Evolutionary conservation across 2,113 vertebrate genomes (phyloP), one percentile per base, ranked within the genome.

Genomic region (Carassius carassius): DNA sequence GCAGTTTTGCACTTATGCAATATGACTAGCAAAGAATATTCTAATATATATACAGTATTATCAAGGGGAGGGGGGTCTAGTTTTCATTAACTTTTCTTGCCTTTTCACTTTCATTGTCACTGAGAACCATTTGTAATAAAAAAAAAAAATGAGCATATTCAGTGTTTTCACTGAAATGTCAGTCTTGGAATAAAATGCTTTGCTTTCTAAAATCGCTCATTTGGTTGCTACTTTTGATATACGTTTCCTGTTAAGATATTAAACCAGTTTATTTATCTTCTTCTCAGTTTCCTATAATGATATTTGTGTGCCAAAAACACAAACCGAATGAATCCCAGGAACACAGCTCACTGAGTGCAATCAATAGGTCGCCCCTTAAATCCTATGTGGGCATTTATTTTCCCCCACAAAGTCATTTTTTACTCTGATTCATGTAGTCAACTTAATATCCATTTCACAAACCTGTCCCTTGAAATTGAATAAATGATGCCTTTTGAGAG

Each of bases 181-280:
- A 65, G 35, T 37, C 63, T 80, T 82, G 6, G 10, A 23, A 56
- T 69, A 80, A 82, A 67, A 58, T 84, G 73, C 44, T 21, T 67
- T 63, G 72, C 73, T 16, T 72, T 67, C 74, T 54, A 69, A 21
- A 74, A 77, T 51, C 21, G 8, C 62, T 62, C 44, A 35, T 74
- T 58, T 79, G 44, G 65, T 16, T n/a, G 67, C 75, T 72, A 78
- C 77, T 87, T 83, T 32, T 65, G 62, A 85, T 82, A 82, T 84
- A 60, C 58, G 32, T 83, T 85, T 70, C 74, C 78, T 58, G 13
- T 62, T 72, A 32, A 49, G 74, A 73, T 47, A 73, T n/a, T 80
- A 83, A 85, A 69, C 67, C 25, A 51, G 13, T 35, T 58, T 67
- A 76, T 37, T 70, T 56, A 67, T 83, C 23, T 54, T 14, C 1